Evolutionary conservation across 1,140 invertebrate genomes (phyloP).

Genomic region (Aphelinus atriplicis): DNA sequence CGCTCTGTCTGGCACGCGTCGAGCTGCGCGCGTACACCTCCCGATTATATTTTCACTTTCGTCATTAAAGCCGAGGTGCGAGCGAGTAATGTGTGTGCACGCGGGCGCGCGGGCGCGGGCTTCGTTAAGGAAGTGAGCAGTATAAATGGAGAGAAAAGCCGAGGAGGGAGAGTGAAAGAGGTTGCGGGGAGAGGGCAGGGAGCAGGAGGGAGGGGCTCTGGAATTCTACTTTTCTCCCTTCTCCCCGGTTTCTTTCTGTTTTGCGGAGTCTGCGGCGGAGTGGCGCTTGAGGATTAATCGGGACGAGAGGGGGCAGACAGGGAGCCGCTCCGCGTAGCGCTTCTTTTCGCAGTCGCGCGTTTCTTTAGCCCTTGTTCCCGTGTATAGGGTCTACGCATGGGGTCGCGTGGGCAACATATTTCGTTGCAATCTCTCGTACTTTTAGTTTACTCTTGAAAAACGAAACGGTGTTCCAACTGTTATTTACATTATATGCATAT

Average conservation of each 20-base stretch:
- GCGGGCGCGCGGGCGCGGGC: neutral
- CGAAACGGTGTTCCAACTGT: no score
- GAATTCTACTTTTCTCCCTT: no score
- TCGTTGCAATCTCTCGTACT: no score
- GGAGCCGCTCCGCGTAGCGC: neutral
- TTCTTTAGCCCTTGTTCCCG: neutral
- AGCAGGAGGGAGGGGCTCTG: no score
- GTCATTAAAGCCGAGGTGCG: neutral
- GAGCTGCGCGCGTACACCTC: neutral
- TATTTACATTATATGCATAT: no score
- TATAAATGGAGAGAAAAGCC: slow-evolving; percentile 19
- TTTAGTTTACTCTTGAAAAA: no score
- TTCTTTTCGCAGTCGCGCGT: neutral
- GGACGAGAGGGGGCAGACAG: slow-evolving; percentile 1
- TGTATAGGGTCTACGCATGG: neutral
- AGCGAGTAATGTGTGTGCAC: slow-evolving; percentile 6
- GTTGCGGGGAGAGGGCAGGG: no score
- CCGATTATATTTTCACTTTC: slow-evolving; percentile 31
- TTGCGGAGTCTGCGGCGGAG: neutral
- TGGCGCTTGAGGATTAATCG: slow-evolving; percentile 23
- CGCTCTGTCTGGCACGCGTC: no score
- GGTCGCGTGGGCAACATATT: no score
- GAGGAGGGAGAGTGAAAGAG: no score
- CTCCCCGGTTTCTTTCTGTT: neutral
- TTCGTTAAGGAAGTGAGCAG: slow-evolving; percentile 11